phyloP scores from a whole-genome alignment of 2,113 vertebrate genomes.

The Callaeas wilsoni region DNA sequence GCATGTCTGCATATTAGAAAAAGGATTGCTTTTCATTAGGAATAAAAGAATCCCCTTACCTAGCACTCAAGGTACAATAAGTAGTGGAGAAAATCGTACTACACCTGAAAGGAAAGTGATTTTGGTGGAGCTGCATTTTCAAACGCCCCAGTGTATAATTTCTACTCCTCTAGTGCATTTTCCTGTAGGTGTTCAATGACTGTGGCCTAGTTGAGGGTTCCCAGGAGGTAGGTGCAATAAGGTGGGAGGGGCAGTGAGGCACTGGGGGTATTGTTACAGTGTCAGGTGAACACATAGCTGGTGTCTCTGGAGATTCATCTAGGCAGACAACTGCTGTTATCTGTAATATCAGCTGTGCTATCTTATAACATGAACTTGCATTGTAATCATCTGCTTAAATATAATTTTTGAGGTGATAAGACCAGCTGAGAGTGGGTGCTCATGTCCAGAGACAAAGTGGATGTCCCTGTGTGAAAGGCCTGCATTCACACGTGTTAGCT shows the following conservation, averaged over 20 bases:
- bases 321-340: neutral
- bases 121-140: neutral
- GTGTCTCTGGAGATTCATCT: neutral
- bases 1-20: neutral
- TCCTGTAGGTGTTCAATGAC: accelerated
- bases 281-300: neutral
- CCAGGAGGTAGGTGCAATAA: neutral
- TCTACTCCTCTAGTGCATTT: neutral
- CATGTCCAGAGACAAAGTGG: neutral
- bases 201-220: neutral
- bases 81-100: neutral
- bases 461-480: neutral
- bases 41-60: neutral
- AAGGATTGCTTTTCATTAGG: neutral
- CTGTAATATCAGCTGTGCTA: accelerated
- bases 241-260: neutral
- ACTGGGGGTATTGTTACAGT: neutral
- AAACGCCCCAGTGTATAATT: neutral
- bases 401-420: neutral
- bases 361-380: neutral
- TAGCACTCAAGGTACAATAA: neutral
- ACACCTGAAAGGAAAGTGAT: neutral
- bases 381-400: neutral
- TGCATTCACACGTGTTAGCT: neutral
- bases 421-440: neutral